Conservation (phyloP, 1,140 invertebrate species). For the Bacillus rossius region DNA sequence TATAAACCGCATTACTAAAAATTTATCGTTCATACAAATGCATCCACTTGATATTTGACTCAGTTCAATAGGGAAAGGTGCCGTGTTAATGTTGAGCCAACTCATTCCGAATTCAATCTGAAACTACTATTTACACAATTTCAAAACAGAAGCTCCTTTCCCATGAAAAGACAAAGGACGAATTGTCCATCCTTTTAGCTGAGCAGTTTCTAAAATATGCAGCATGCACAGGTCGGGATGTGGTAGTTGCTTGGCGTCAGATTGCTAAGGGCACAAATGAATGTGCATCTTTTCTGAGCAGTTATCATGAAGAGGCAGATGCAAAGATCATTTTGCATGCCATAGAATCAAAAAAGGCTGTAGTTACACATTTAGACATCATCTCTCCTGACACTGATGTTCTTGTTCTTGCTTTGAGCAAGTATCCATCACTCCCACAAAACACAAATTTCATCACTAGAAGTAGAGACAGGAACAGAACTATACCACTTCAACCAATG, state of each 20-base stretch:
- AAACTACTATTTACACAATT: background rate
- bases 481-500: background rate
- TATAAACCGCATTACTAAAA: no score
- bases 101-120: background rate
- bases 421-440: background rate
- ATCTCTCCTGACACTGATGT: slow-evolving; percentile 8
- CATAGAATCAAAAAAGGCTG: background rate
- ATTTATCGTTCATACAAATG: no score
- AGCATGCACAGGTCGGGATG: background rate
- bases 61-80: no score
- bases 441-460: slow-evolving; percentile 1
- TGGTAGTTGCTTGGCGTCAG: slow-evolving; percentile 4
- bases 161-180: slow-evolving; percentile 3
- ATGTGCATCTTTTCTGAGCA: background rate
- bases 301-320: slow-evolving; percentile 5
- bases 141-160: slow-evolving; percentile 3
- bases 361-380: background rate
- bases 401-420: slow-evolving; percentile 6
- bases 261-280: slow-evolving; percentile 1
- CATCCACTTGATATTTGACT: no score
- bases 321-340: slow-evolving; percentile 8
- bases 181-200: slow-evolving; percentile 1
- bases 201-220: slow-evolving; percentile 5
- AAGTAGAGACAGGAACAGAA: background rate
- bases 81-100: no score